Conservation (phyloP, 2,888 invertebrate genomes). For the Ariolimax columbianus region DNA sequence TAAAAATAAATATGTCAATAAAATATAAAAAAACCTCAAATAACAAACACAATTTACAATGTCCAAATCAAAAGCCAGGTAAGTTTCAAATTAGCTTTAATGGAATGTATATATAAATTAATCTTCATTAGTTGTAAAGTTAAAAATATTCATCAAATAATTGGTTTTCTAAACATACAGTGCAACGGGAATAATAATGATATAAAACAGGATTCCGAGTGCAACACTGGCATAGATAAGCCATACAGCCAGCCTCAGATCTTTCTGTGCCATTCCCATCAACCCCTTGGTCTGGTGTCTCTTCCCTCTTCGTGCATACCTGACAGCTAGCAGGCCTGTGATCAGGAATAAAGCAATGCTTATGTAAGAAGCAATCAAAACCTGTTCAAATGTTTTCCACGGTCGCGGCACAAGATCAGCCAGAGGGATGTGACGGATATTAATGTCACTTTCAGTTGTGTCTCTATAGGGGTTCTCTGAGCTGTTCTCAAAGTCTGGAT, state of each 20-base stretch:
- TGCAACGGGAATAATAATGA: constrained; percentile 60
- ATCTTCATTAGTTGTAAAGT: neutral
- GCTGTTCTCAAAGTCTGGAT: constrained; percentile 66
- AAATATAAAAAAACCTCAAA: neutral
- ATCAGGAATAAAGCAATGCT: constrained; percentile 65
- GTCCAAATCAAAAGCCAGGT: neutral
- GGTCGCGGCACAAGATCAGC: constrained; percentile 71
- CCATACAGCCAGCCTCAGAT: constrained; percentile 65
- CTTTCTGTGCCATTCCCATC: constrained; percentile 72
- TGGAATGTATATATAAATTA: neutral
- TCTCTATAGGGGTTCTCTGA: constrained; percentile 73
- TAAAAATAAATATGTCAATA: neutral
- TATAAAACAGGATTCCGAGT: constrained; percentile 59
- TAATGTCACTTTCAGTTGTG: constrained; percentile 70
- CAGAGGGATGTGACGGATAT: constrained; percentile 68
- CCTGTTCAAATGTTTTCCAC: constrained; percentile 70
- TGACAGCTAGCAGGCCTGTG: constrained; percentile 67
- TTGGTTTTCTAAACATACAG: constrained; percentile 22
- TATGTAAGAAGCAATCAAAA: constrained; percentile 67
- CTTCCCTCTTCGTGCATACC: constrained; percentile 66
- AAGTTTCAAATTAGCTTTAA: neutral
- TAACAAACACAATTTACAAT: neutral
- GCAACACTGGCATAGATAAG: constrained; percentile 67
- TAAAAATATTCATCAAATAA: neutral
- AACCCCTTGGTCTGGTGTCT: constrained; percentile 71